Evolutionary conservation across 1,140 invertebrate genomes (phyloP).

Genomic region (Anadara kagoshimensis): DNA sequence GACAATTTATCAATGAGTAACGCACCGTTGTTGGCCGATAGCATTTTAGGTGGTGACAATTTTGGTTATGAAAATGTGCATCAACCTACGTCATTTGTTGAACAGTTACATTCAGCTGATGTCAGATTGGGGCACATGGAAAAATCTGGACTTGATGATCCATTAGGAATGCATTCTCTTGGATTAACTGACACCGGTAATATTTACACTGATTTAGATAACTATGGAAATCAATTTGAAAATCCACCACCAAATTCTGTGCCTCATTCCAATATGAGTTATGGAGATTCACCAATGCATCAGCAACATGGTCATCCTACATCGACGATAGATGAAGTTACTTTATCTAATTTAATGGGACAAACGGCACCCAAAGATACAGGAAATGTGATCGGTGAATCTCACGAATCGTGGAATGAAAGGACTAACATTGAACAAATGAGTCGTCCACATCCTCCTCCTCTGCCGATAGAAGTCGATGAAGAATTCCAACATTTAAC

Average conservation of each 20-base stretch:
- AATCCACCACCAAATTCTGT: conserved; percentile 1
- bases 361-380: neutral
- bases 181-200: conserved; percentile 5
- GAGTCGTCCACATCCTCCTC: conserved; percentile 10
- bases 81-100: conserved; percentile 6
- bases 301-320: neutral
- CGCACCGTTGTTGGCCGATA: conserved; percentile 8
- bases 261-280: conserved; percentile 33
- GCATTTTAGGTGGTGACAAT: neutral
- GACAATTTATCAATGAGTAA: neutral
- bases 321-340: conserved; percentile 6
- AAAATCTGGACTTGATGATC: conserved; percentile 4
- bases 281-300: neutral
- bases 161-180: conserved; percentile 21
- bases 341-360: conserved; percentile 7
- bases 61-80: no score
- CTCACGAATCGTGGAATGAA: no score
- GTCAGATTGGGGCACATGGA: neutral
- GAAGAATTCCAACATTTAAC: conserved; percentile 52
- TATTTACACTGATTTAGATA: conserved; percentile 24
- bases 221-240: conserved; percentile 36
- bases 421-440: no score
- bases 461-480: conserved; percentile 41
- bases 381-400: no score
- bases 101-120: conserved; percentile 3